Percentiles rank a stretch among this genome's conserved stretches.
Evolutionary conservation across 2,888 invertebrate genomes (phyloP).

Genomic region (Melikaiella ostensackeni): DNA sequence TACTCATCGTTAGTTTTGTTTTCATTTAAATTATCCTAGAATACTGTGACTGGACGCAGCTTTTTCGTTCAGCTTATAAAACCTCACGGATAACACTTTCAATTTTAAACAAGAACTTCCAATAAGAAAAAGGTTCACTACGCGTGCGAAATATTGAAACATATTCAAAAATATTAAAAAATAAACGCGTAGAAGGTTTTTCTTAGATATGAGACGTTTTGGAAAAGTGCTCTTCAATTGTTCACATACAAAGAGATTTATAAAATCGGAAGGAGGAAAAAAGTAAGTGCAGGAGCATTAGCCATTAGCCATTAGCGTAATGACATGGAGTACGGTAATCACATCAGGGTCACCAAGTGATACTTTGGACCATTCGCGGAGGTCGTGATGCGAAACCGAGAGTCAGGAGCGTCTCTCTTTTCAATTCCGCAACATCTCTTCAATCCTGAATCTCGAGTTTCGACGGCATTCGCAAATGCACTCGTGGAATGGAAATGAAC

Average conservation of each 20-base stretch:
- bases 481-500: constrained; percentile 68
- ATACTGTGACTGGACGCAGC: too few relatives aligned
- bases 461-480: constrained; percentile 63
- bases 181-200: too few relatives aligned
- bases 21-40: too few relatives aligned
- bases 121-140: too few relatives aligned
- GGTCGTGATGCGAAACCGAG: constrained; percentile 61
- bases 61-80: too few relatives aligned
- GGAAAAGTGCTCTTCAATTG: neutral
- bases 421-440: constrained; percentile 45
- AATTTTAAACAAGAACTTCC: too few relatives aligned
- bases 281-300: constrained; percentile 49
- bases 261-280: constrained; percentile 46
- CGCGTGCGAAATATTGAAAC: too few relatives aligned
- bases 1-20: too few relatives aligned
- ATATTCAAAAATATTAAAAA: too few relatives aligned
- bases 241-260: neutral
- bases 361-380: constrained; percentile 64
- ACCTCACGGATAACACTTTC: too few relatives aligned
- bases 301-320: constrained; percentile 63
- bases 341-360: constrained; percentile 70
- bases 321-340: constrained; percentile 69
- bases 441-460: constrained; percentile 49
- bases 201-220: too few relatives aligned
- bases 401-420: constrained; percentile 59